These are phyloP conservation scores for Sceloporus undulatus DNA, from an alignment of 2,113 vertebrate species.

Conservation along the genomic window DNA sequence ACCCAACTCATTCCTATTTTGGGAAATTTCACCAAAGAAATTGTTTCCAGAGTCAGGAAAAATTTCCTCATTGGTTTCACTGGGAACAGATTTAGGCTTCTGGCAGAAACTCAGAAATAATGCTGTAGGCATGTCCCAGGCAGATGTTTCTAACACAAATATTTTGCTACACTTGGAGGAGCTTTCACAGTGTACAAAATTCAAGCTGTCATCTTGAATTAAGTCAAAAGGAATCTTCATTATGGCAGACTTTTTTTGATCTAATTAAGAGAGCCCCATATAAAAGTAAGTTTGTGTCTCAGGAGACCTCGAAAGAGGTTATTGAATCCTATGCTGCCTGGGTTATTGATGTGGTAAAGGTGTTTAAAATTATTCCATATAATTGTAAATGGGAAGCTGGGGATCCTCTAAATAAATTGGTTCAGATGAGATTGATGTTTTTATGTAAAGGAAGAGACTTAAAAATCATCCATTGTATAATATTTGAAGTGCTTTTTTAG, in stretches of 20 bases:
- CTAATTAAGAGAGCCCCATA: conserved; percentile 9
- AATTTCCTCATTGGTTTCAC: conserved; percentile 3
- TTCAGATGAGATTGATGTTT: not conserved
- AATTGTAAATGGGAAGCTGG: conserved; percentile 23
- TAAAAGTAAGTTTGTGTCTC: not conserved
- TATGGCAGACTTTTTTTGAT: conserved; percentile 27
- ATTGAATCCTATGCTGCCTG: conserved; percentile 6
- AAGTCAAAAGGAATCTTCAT: conserved; percentile 34
- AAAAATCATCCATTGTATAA: conserved; percentile 21
- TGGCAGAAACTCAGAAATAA: not conserved
- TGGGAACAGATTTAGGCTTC: conserved; percentile 23
- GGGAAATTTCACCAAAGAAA: not conserved
- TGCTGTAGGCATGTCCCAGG: not conserved
- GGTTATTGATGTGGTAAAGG: conserved; percentile 19
- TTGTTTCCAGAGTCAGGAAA: not conserved
- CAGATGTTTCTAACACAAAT: conserved; percentile 23
- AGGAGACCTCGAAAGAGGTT: conserved; percentile 17
- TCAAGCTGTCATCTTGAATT: conserved; percentile 37
- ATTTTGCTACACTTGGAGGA: not conserved
- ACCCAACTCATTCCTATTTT: not conserved
- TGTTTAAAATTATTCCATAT: conserved; percentile 17
- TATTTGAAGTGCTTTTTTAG: conserved; percentile 8
- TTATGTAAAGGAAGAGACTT: conserved; percentile 9
- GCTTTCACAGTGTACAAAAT: not conserved
- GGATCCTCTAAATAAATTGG: conserved; percentile 24